A percentile compares a stretch with the other conserved stretches of the same genome.
Conservation (phyloP, 1,140 invertebrate genomes). For the Asobara japonica region DNA sequence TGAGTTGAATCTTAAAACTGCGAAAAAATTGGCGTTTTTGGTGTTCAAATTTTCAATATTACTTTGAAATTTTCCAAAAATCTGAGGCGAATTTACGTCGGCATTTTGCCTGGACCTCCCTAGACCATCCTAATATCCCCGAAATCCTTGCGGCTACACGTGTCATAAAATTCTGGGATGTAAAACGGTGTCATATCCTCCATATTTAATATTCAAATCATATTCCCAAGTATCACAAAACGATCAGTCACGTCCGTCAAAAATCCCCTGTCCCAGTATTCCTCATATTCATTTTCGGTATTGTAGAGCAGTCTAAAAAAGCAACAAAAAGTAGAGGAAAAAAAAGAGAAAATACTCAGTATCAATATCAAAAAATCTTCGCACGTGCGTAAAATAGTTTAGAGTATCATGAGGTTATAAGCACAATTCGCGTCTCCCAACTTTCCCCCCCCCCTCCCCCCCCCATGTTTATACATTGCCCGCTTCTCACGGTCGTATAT, state of each 20-base stretch:
- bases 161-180: neutral
- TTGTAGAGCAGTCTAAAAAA: neutral
- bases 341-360: neutral
- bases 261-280: neutral
- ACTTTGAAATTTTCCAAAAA: no score
- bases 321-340: no score
- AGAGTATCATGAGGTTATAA: neutral
- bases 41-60: no score
- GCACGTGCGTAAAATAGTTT: constrained; percentile 12
- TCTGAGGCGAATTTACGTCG: no score
- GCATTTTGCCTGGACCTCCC: no score
- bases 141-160: neutral
- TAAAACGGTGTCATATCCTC: constrained; percentile 9
- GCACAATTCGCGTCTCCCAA: neutral
- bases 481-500: constrained; percentile 19
- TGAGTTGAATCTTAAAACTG: no score
- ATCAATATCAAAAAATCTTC: constrained; percentile 1
- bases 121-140: neutral
- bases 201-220: constrained; percentile 20
- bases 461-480: neutral
- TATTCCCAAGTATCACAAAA: constrained; percentile 16
- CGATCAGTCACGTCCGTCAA: constrained; percentile 31
- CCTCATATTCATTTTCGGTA: constrained; percentile 10
- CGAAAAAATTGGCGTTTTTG: neutral
- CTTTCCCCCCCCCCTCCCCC: neutral